Base-by-base conservation (phyloP, 2,113 vertebrate genomes). In the Phycodurus eques region DNA sequence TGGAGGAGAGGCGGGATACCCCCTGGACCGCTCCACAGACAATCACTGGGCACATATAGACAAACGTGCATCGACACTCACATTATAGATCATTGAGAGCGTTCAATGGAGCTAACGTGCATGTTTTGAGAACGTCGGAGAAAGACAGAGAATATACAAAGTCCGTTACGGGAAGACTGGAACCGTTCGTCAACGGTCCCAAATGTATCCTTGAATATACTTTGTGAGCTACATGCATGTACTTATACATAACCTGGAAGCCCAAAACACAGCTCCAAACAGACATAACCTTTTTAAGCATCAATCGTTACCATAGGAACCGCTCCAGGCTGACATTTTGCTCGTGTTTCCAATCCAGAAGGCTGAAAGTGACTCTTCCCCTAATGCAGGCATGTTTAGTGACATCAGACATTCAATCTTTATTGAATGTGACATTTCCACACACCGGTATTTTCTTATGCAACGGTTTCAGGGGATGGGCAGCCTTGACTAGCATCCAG, bases 271-370 rank as follows among this genome's bases (percentile, higher is more conserved):
- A 61, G 56, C 62, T 61, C 59, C 31, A 60, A 60, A 60, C n/a
- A 19, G 15, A 22, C 44, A 15, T 12, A 74, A 60, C 49, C 67
- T 57, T 43, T 67, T 33, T 43, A 71, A 80, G 75, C 80, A 73
- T 81, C 76, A 10, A 19, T 14, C 10, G 80, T 88, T 70, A 59
- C 82, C 77, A 85, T 80, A 73, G 80, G 42, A 81, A 86, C 80
- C 57, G 8, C 27, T 8, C 8, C 44, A 57, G 7, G 13, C 39
- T 7, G 33, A 20, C 1, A 5, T 10, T 19, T 51, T 51, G 20
- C 19, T 56, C 8, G 53, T 10, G 27, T 31, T 59, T 61, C 59
- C 59, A 61, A 35, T 35, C 14, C 1, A 59, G n/a, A 15, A 35
- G 59, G 74, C 27, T 49, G 12, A 35, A 65, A 15, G 51, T 61